Conservation (phyloP, 1,140 invertebrate genomes). For the Venustaconcha ellipsiformis region DNA sequence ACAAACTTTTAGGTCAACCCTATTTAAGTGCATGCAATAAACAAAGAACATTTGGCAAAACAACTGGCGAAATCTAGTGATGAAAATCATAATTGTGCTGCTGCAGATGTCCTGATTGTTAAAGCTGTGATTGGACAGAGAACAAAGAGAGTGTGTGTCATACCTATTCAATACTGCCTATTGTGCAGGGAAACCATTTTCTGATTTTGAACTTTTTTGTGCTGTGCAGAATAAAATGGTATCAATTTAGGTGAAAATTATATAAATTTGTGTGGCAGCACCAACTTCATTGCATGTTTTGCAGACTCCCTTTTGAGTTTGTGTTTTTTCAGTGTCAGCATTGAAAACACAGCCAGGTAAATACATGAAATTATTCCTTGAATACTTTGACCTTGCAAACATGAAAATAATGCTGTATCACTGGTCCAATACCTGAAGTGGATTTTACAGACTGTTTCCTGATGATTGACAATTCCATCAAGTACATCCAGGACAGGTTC, state of each 20-base stretch:
- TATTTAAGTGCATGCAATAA: too few relatives aligned
- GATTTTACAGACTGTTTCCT: conserved; percentile 3
- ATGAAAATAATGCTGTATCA: background rate
- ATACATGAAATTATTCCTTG: background rate
- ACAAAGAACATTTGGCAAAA: too few relatives aligned
- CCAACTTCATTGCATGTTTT: background rate
- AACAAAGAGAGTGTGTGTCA: background rate
- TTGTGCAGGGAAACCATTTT: background rate
- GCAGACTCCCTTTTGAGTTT: background rate
- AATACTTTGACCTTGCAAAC: too few relatives aligned
- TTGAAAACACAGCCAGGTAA: background rate
- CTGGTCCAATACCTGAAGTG: conserved; percentile 6
- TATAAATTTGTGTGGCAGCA: background rate
- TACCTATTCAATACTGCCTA: background rate
- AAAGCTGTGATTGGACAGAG: background rate
- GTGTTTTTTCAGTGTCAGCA: background rate
- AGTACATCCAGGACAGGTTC: conserved; percentile 21
- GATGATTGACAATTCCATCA: conserved; percentile 13
- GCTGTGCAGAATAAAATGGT: background rate
- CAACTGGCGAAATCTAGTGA: too few relatives aligned
- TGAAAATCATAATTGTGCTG: too few relatives aligned
- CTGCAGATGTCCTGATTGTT: too few relatives aligned
- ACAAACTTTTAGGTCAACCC: too few relatives aligned
- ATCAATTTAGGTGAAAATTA: conserved; percentile 1
- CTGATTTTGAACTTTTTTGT: background rate